Conservation (phyloP, 2,113 vertebrate genomes). For the Bettongia penicillata region DNA sequence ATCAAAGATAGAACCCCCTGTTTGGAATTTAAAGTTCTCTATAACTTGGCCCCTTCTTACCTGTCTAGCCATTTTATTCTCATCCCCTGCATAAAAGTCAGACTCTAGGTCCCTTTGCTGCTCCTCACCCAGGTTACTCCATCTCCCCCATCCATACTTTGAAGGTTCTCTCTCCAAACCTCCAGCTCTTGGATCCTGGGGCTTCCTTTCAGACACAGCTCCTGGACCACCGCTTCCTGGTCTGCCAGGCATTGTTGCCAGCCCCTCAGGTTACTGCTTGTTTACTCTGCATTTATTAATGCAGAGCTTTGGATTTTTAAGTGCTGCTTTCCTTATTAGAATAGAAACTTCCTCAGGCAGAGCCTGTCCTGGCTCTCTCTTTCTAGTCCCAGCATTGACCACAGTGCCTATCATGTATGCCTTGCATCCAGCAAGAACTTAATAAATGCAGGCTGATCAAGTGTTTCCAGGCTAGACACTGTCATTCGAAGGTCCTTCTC, state of each 20-base stretch:
- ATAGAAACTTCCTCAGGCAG: background rate
- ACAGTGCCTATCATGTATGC: too few relatives aligned
- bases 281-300: accelerated
- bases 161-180: background rate
- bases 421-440: background rate
- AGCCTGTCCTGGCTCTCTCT: too few relatives aligned
- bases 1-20: background rate
- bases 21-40: background rate
- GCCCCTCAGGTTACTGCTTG: background rate
- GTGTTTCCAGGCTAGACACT: background rate
- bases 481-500: too few relatives aligned
- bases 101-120: accelerated
- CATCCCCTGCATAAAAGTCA: background rate
- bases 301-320: background rate
- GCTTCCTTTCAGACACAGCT: too few relatives aligned
- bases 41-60: background rate
- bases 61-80: background rate
- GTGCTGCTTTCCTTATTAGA: too few relatives aligned
- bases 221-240: background rate
- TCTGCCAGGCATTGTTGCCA: background rate
- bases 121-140: background rate
- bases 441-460: background rate
- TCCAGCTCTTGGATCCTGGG: too few relatives aligned
- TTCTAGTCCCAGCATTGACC: too few relatives aligned
- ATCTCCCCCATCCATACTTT: background rate